Percentiles rank a stretch among this genome's conserved stretches.
Evolutionary conservation across 2,888 invertebrate species (phyloP).

Genomic region (Tachina grossa): DNA sequence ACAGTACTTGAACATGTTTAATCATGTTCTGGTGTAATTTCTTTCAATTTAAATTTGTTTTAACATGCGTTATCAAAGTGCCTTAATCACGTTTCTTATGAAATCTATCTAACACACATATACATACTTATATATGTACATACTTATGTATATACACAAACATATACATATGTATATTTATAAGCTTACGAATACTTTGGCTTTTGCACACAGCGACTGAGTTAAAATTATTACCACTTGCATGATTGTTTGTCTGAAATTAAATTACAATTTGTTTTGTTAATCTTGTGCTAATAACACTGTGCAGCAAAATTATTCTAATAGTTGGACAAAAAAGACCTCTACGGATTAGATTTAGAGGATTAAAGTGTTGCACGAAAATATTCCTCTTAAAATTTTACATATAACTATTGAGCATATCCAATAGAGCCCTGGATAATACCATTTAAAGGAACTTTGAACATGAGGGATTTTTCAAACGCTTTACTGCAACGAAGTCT

Average conservation of each 20-base stretch:
- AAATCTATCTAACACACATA: slow-evolving; percentile 18
- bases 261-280: background rate
- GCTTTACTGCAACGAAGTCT: too few species aligned
- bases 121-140: background rate
- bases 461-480: too few species aligned
- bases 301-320: too few species aligned
- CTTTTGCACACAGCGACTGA: background rate
- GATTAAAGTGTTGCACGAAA: too few species aligned
- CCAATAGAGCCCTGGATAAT: too few species aligned
- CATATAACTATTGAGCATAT: too few species aligned
- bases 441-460: too few species aligned
- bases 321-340: too few species aligned
- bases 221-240: slow-evolving; percentile 27
- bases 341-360: too few species aligned
- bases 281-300: background rate
- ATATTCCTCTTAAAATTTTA: too few species aligned
- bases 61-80: slow-evolving; percentile 50
- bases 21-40: slow-evolving; percentile 42
- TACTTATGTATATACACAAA: background rate
- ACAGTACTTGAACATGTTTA: slow-evolving; percentile 56
- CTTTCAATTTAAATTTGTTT: slow-evolving; percentile 53
- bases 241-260: slow-evolving; percentile 33
- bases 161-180: background rate
- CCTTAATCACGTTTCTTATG: slow-evolving; percentile 40
- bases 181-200: background rate